Evolutionary conservation across 2,113 vertebrate species (phyloP).

Genomic region (Pelodiscus sinensis): DNA sequence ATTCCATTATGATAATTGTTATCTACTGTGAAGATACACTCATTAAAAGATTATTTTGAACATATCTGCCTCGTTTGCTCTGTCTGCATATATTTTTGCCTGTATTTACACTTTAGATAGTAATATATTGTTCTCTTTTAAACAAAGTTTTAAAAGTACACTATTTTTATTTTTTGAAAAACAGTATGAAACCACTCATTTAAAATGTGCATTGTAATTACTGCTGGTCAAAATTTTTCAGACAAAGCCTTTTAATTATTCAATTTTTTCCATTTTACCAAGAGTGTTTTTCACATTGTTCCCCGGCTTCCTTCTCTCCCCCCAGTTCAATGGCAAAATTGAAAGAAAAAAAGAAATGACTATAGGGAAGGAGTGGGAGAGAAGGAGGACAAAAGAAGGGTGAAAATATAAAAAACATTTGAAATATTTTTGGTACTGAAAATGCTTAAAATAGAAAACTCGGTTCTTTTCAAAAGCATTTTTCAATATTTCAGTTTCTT

Average conservation of each 20-base stretch:
- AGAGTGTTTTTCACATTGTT: background rate
- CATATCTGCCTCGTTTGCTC: background rate
- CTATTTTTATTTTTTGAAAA: background rate
- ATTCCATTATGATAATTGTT: background rate
- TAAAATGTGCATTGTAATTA: background rate
- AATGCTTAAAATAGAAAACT: background rate
- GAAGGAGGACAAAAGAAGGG: background rate
- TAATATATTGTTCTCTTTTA: slow-evolving; percentile 4
- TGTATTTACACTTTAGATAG: slow-evolving; percentile 3
- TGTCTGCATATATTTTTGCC: background rate
- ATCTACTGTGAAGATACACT: background rate
- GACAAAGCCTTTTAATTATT: background rate
- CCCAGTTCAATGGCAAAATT: background rate
- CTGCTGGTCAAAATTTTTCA: background rate
- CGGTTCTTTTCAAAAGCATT: background rate
- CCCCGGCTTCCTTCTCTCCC: background rate
- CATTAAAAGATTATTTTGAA: background rate
- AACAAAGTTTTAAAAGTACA: background rate
- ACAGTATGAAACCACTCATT: background rate
- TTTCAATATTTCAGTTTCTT: background rate
- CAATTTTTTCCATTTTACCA: background rate
- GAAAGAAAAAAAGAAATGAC: background rate
- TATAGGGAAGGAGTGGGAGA: background rate
- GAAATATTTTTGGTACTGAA: background rate
- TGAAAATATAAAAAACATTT: background rate